A percentile compares a stretch with the other conserved stretches of the same genome.
phyloP scores from a whole-genome alignment of 2,113 vertebrate genomes.

The Amblyornis subalaris region DNA sequence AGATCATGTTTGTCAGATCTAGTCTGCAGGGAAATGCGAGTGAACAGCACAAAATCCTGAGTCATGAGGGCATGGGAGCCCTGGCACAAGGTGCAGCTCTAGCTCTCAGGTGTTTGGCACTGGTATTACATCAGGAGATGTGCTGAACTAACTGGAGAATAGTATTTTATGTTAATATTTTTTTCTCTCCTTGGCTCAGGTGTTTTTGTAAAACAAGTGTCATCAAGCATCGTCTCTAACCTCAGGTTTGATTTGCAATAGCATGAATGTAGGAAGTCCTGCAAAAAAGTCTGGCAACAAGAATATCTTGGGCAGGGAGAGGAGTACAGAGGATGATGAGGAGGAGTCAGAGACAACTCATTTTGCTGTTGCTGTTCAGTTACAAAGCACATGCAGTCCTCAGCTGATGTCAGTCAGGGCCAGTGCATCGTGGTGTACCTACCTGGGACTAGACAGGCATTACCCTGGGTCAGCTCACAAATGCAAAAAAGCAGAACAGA shows the following conservation, averaged over 20 bases:
- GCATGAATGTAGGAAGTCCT: background rate
- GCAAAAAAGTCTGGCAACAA: background rate
- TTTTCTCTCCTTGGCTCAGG: background rate
- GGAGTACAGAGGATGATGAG: background rate
- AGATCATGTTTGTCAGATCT: background rate
- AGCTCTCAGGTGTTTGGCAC: background rate
- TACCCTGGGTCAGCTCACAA: background rate
- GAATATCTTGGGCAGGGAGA: background rate
- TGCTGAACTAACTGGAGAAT: background rate
- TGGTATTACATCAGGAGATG: background rate
- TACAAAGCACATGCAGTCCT: accelerated
- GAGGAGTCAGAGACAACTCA: background rate
- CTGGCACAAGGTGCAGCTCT: background rate
- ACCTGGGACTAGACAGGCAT: background rate
- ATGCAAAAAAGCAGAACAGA: background rate
- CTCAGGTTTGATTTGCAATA: background rate
- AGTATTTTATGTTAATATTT: background rate
- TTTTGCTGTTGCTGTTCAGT: background rate
- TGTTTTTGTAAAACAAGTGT: background rate
- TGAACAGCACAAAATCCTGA: background rate
- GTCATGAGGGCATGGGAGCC: background rate
- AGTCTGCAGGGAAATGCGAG: background rate
- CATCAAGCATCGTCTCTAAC: background rate
- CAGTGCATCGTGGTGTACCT: accelerated
- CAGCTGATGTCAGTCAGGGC: accelerated